These are phyloP conservation scores for Coenobita brevimanus DNA, from an alignment of 1,140 invertebrate species.

Conservation along the genomic window DNA sequence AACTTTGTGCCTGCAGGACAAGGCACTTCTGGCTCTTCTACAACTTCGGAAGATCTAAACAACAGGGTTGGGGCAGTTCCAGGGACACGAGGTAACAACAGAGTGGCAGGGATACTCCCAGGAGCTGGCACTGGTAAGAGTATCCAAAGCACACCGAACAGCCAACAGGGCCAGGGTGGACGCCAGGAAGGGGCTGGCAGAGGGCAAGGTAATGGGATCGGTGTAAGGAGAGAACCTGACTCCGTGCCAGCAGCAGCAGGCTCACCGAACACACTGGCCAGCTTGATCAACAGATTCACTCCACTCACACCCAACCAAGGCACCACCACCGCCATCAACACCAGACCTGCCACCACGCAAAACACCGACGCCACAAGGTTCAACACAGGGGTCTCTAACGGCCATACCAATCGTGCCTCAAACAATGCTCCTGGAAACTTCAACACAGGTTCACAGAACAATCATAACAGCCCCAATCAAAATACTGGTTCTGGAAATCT, in stretches of 20 bases:
- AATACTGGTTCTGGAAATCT: neutral
- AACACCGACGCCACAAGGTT: neutral
- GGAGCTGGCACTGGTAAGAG: neutral
- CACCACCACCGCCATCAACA: too few species aligned
- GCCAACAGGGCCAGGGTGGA: neutral
- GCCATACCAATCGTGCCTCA: neutral
- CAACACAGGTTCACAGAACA: too few species aligned
- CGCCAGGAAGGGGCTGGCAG: neutral
- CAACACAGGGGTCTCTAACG: neutral
- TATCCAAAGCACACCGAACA: neutral
- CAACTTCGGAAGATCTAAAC: neutral
- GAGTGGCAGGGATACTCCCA: neutral
- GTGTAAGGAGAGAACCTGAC: too few species aligned
- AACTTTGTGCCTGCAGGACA: constrained; percentile 36
- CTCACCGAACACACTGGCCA: too few species aligned
- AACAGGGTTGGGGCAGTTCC: too few species aligned
- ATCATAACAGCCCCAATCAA: neutral
- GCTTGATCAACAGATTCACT: too few species aligned
- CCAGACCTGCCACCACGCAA: neutral
- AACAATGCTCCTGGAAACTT: neutral
- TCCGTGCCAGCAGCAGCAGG: too few species aligned
- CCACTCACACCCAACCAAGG: too few species aligned
- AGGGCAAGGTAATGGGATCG: too few species aligned
- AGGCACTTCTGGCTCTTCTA: neutral
- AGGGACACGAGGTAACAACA: too few species aligned